Percentiles rank a stretch among this genome's conserved stretches.
Conservation (phyloP, 2,797 vertebrate species). For the Prunella strophiata region DNA sequence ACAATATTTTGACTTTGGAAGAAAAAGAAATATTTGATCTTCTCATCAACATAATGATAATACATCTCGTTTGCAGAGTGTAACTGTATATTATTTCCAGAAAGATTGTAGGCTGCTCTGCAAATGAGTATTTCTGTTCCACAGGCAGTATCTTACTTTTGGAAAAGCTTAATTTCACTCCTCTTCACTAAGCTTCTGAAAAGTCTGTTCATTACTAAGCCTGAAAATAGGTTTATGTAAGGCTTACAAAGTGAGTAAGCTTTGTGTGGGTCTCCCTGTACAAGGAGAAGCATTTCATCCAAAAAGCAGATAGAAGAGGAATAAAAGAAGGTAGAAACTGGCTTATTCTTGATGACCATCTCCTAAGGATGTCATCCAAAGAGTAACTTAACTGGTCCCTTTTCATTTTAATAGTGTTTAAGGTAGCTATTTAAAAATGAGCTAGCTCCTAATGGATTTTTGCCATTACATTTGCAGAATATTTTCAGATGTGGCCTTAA, state of each 20-base stretch:
- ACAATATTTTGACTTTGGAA: conserved; percentile 60
- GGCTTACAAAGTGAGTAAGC: conserved; percentile 48
- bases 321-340: background rate
- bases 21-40: conserved; percentile 59
- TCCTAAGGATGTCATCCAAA: background rate
- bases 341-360: background rate
- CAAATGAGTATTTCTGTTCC: conserved; percentile 48
- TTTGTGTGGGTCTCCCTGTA: conserved; percentile 2
- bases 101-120: conserved; percentile 55
- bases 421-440: background rate
- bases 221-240: conserved; percentile 54
- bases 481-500: background rate
- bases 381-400: background rate
- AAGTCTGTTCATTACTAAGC: conserved; percentile 48
- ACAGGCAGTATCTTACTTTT: conserved; percentile 20
- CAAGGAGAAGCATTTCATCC: background rate
- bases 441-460: background rate
- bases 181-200: conserved; percentile 40
- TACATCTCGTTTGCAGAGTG: conserved; percentile 13
- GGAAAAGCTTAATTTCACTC: conserved; percentile 48
- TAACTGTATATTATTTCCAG: conserved; percentile 58
- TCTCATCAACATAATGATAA: conserved; percentile 60
- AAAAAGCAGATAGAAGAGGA: background rate
- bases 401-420: background rate
- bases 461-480: background rate